Percentiles rank a stretch among this genome's conserved stretches.
Conservation (phyloP, 2,888 invertebrate species). For the Lymantria dispar region DNA sequence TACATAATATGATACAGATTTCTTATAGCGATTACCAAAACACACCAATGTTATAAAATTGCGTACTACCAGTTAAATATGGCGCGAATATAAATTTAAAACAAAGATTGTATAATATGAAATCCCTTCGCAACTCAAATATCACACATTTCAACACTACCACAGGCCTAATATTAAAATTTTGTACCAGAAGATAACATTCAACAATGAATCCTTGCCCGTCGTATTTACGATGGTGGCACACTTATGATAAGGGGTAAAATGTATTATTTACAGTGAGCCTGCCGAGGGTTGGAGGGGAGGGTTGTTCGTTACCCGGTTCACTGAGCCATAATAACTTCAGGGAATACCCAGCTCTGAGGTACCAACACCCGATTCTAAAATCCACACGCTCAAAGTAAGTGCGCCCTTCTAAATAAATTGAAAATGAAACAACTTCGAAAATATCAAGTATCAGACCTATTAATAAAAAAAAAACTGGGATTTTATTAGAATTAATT, state of each 20-base stretch:
- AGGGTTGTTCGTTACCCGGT: constrained; percentile 73
- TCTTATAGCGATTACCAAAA: too few relatives aligned
- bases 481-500: too few relatives aligned
- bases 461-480: too few relatives aligned
- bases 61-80: too few relatives aligned
- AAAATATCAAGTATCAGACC: background rate
- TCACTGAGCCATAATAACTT: constrained; percentile 80
- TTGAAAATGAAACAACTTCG: background rate
- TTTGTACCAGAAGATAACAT: constrained; percentile 1
- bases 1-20: too few relatives aligned
- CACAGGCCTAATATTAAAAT: background rate
- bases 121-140: background rate
- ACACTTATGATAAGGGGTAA: constrained; percentile 43
- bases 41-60: too few relatives aligned
- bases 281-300: constrained; percentile 22
- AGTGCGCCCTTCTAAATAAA: constrained; percentile 28
- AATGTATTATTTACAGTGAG: constrained; percentile 68
- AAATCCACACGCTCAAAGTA: constrained; percentile 17
- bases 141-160: background rate
- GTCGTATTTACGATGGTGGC: constrained; percentile 23
- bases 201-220: constrained; percentile 6
- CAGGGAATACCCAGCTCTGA: constrained; percentile 70
- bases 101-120: background rate
- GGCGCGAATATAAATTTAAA: too few relatives aligned
- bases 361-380: constrained; percentile 60